Conservation (phyloP, 2,888 invertebrate genomes). For the Cataglyphis cursor region DNA sequence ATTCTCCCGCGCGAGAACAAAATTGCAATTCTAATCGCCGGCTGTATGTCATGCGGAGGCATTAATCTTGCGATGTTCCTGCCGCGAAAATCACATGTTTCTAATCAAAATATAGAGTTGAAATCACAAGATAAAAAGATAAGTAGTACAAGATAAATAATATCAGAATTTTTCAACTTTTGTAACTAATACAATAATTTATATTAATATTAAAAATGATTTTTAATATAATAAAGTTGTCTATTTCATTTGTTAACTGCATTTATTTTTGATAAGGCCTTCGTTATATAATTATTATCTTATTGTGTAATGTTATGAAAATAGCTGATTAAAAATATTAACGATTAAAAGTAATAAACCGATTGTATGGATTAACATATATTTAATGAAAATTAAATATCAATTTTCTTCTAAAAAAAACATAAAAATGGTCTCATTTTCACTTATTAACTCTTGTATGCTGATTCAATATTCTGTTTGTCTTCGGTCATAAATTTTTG, state of each 20-base stretch:
- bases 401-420: not conserved
- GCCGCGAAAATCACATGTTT: not conserved
- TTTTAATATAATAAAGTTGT: no score
- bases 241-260: not conserved
- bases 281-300: conserved; percentile 2
- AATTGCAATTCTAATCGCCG: conserved; percentile 51
- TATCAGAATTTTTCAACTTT: not conserved
- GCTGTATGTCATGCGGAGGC: conserved; percentile 1
- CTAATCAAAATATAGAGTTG: not conserved
- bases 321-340: not conserved
- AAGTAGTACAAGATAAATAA: not conserved
- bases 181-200: no score
- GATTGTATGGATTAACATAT: not conserved
- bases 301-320: not conserved
- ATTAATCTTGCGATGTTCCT: conserved; percentile 25
- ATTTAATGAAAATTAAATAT: not conserved
- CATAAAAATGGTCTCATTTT: not conserved
- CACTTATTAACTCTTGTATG: not conserved
- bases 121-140: conserved; percentile 1
- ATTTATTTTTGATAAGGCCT: not conserved
- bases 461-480: conserved; percentile 14
- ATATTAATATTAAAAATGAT: no score
- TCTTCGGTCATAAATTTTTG: conserved; percentile 3
- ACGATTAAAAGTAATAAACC: not conserved
- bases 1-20: conserved; percentile 11